Percentiles rank a stretch among this genome's conserved stretches.
These are phyloP conservation scores for Dolichotis patagonum DNA, from an alignment of 2,113 vertebrate genomes.

Conservation along the genomic window DNA sequence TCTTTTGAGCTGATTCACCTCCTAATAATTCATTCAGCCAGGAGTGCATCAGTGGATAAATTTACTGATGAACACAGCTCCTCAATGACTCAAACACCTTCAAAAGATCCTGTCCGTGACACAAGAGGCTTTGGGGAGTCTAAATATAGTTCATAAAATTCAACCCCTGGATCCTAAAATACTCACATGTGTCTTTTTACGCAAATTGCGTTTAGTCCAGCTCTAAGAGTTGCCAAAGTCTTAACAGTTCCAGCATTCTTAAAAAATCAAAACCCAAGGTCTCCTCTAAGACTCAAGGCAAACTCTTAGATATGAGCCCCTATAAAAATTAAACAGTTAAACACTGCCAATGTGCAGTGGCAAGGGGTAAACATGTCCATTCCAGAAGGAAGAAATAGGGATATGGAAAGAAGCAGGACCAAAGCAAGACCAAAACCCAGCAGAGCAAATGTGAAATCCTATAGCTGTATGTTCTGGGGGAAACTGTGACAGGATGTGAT, in stretches of 20 bases:
- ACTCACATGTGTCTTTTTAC: neutral
- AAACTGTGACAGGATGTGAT: neutral
- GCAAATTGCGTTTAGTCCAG: neutral
- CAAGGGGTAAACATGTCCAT: neutral
- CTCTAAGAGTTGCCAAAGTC: neutral
- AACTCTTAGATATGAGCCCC: neutral
- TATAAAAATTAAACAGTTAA: neutral
- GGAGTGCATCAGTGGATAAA: neutral
- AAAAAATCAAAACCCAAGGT: neutral
- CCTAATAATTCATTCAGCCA: neutral
- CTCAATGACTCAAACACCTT: neutral
- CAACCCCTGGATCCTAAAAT: neutral
- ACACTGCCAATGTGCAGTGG: neutral
- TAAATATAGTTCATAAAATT: neutral
- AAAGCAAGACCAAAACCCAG: neutral
- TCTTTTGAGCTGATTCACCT: neutral
- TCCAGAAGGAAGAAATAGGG: neutral
- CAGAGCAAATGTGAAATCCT: neutral
- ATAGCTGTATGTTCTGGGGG: neutral
- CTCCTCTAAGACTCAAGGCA: neutral
- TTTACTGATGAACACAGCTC: neutral
- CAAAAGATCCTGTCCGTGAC: neutral
- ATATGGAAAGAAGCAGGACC: neutral
- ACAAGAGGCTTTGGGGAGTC: neutral
- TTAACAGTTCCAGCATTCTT: neutral